phyloP scores from a whole-genome alignment of 2,113 vertebrate species.

The Excalfactoria chinensis region DNA sequence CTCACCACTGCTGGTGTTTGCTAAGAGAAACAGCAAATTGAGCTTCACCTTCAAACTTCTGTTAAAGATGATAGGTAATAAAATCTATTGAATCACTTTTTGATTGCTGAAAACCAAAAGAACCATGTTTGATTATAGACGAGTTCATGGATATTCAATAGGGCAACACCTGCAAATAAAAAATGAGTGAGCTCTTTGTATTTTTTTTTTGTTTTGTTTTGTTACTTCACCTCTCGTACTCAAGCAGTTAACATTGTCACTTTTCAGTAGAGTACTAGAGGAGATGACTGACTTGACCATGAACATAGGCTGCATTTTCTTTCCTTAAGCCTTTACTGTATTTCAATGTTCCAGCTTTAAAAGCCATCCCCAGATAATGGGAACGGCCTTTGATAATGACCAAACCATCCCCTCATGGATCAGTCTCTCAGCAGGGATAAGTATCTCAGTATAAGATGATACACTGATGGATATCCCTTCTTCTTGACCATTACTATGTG shows the following conservation, averaged over 20 bases:
- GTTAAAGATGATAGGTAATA: neutral
- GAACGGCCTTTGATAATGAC: neutral
- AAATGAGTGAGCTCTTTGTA: neutral
- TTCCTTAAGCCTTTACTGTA: neutral
- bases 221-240: neutral
- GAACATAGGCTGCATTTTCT: neutral
- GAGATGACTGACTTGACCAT: neutral
- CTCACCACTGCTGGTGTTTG: too few relatives aligned
- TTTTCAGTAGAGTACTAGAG: neutral
- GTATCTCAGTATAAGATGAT: neutral
- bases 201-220: neutral
- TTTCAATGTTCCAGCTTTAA: neutral
- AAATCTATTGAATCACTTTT: neutral
- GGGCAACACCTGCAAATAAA: neutral
- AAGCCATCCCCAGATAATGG: neutral
- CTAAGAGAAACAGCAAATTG: neutral
- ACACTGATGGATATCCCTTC: neutral
- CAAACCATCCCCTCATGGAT: neutral
- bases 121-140: neutral
- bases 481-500: neutral
- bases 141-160: neutral
- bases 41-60: neutral
- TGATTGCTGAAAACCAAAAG: neutral
- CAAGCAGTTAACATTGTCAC: neutral
- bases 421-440: neutral